Percentiles rank a stretch among this genome's conserved stretches.
These are phyloP conservation scores for Diglossa cyanea DNA, from an alignment of 2,797 vertebrate genomes.

Conservation along the genomic window DNA sequence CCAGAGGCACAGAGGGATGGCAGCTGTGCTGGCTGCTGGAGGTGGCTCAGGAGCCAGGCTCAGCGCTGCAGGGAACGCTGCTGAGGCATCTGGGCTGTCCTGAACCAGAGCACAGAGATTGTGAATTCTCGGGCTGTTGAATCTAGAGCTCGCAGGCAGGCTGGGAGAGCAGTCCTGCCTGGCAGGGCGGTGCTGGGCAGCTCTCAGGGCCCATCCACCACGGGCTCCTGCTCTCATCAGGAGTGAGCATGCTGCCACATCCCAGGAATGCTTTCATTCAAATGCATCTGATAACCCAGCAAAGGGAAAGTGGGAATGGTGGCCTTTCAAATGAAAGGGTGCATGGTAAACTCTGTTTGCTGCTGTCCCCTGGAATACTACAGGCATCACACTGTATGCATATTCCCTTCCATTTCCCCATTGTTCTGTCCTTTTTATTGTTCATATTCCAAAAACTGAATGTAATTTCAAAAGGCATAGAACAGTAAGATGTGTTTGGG, in stretches of 20 bases:
- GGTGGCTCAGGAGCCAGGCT: background rate
- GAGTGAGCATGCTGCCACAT: background rate
- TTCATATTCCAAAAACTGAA: background rate
- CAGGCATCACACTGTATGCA: background rate
- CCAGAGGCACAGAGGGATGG: fast-evolving
- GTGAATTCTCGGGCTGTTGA: fast-evolving
- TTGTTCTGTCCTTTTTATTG: background rate
- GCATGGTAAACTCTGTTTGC: constrained; percentile 30
- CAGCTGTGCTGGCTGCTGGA: background rate
- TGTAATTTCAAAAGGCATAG: background rate
- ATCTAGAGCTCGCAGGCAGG: fast-evolving
- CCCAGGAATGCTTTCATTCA: constrained; percentile 31
- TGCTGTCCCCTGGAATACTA: constrained; percentile 45
- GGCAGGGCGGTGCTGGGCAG: background rate
- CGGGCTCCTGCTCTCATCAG: background rate
- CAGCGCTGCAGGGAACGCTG: fast-evolving
- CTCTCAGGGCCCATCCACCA: background rate
- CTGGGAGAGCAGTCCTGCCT: background rate
- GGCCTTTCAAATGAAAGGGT: constrained; percentile 70
- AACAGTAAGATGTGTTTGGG: background rate
- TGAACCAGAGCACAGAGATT: too few relatives aligned
- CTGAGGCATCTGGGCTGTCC: fast-evolving
- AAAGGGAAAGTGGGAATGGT: constrained; percentile 28
- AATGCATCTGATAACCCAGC: constrained; percentile 43
- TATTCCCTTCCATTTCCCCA: background rate